Evolutionary conservation across 2,113 vertebrate genomes (phyloP).

Genomic region (Leptocoma aspasia): DNA sequence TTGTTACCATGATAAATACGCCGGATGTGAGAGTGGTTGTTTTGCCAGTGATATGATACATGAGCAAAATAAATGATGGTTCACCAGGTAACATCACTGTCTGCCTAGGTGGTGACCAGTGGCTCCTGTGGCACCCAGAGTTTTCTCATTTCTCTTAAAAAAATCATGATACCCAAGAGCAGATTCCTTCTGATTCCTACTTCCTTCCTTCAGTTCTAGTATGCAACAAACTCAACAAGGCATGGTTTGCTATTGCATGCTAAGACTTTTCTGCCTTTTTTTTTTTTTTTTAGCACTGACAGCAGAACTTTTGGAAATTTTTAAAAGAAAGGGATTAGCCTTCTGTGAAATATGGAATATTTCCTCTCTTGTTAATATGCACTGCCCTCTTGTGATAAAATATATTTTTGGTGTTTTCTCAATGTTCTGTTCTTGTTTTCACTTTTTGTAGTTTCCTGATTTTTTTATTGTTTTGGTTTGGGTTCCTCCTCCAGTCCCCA

Average conservation of each 20-base stretch:
- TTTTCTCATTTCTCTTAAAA: neutral
- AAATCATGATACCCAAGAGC: neutral
- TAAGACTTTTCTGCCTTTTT: neutral
- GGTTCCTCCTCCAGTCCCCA: neutral
- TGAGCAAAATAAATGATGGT: neutral
- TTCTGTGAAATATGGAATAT: neutral
- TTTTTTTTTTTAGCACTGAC: neutral
- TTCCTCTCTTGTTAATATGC: neutral
- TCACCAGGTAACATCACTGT: neutral
- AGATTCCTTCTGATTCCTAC: neutral
- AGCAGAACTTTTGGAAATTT: neutral
- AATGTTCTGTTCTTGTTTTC: neutral
- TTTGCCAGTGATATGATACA: neutral
- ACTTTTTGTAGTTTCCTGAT: neutral
- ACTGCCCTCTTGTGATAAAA: conserved; percentile 59
- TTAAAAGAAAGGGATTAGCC: neutral
- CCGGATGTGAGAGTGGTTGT: neutral
- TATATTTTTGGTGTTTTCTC: neutral
- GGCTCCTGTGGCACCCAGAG: neutral
- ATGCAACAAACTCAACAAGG: neutral
- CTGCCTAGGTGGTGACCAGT: neutral
- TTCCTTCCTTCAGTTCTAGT: neutral
- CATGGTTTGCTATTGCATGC: neutral
- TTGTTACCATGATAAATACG: neutral
- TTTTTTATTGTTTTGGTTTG: neutral